Percentiles rank a stretch among this genome's conserved stretches.
Conservation (phyloP, 37 sponge, comb jelly and placozoan genomes). For the Eunapius fragilis region DNA sequence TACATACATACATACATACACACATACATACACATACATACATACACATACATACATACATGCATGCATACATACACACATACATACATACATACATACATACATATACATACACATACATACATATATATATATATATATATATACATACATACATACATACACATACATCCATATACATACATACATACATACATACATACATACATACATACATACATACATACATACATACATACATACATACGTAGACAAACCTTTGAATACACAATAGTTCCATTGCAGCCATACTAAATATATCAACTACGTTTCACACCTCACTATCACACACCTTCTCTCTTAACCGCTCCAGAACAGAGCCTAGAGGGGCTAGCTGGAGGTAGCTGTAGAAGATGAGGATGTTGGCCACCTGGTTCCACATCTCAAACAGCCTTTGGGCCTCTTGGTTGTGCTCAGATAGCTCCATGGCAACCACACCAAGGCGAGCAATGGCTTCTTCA, state of each 20-base stretch:
- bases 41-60: too few species aligned
- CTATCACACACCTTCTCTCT: slow-evolving; percentile 41
- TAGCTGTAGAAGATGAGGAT: slow-evolving; percentile 60
- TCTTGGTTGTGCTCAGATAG: slow-evolving; percentile 16
- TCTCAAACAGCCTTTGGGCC: slow-evolving; percentile 30
- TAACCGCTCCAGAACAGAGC: slow-evolving; percentile 32
- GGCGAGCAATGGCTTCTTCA: slow-evolving; percentile 45
- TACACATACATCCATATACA: too few species aligned
- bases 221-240: too few species aligned
- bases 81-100: not conserved
- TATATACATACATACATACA: not conserved
- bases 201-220: not conserved
- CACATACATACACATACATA: not conserved
- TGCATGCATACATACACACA: not conserved
- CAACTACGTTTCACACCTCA: not conserved
- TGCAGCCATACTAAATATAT: not conserved
- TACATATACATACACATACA: not conserved
- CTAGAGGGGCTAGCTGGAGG: slow-evolving; percentile 54
- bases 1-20: not conserved
- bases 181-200: too few species aligned
- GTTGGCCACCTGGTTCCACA: slow-evolving; percentile 68
- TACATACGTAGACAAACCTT: too few species aligned
- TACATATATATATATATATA: too few species aligned
- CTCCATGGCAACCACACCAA: slow-evolving; percentile 65
- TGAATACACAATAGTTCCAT: not conserved